Percentiles rank a stretch among this genome's conserved stretches.
Conservation (phyloP, 1,140 invertebrate species). For the Calosoma granatense region DNA sequence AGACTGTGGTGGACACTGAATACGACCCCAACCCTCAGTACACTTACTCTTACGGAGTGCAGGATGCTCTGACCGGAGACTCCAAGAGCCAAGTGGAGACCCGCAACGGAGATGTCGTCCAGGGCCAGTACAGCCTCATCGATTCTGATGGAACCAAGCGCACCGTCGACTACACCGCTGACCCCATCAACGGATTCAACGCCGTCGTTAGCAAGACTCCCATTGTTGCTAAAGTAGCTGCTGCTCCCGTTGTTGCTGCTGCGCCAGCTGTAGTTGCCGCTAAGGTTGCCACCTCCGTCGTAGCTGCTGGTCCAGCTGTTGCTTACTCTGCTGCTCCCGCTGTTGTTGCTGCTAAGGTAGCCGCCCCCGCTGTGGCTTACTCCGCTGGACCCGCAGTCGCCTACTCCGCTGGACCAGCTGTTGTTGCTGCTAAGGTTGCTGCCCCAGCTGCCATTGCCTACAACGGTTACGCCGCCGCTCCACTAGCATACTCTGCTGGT, state of each 20-base stretch:
- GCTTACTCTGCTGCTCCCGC: slow-evolving; percentile 15
- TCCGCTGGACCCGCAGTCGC: slow-evolving; percentile 19
- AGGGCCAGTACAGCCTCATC: slow-evolving; percentile 51
- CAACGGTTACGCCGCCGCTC: neutral
- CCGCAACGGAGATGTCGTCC: slow-evolving; percentile 50
- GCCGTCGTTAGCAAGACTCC: slow-evolving; percentile 35
- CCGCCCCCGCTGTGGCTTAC: slow-evolving; percentile 28
- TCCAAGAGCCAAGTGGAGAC: slow-evolving; percentile 47
- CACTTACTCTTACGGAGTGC: slow-evolving; percentile 44
- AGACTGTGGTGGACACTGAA: slow-evolving; percentile 30
- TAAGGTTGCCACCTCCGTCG: slow-evolving; percentile 19
- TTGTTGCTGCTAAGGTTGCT: slow-evolving; percentile 12
- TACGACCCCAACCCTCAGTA: slow-evolving; percentile 46
- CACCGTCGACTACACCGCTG: slow-evolving; percentile 53
- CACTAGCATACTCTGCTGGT: slow-evolving; percentile 17
- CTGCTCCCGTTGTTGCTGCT: slow-evolving; percentile 27
- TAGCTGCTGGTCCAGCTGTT: slow-evolving; percentile 22
- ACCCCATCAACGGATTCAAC: slow-evolving; percentile 42
- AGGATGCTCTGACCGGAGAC: slow-evolving; percentile 47
- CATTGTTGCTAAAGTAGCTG: slow-evolving; percentile 16
- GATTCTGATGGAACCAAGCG: slow-evolving; percentile 53
- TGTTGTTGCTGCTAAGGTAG: slow-evolving; percentile 23
- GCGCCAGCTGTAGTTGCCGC: slow-evolving; percentile 27
- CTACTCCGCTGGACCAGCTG: neutral
- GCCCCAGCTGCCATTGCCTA: slow-evolving; percentile 6